Evolutionary conservation across 2,797 vertebrate genomes (phyloP).

Genomic region (Mustela erminea): DNA sequence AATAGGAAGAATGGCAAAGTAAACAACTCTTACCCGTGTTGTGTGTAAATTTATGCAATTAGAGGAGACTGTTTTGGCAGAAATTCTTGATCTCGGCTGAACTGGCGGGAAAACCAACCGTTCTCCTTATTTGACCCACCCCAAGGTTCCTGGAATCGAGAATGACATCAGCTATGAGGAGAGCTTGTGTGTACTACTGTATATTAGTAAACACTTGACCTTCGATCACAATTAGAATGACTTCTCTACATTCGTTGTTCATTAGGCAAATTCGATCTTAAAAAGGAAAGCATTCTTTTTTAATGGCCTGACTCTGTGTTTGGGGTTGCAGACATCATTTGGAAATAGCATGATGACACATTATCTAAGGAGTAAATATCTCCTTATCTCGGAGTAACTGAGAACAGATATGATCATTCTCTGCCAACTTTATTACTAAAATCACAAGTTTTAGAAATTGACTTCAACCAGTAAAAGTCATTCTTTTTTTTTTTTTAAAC

Average conservation of each 20-base stretch:
- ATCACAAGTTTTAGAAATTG: neutral
- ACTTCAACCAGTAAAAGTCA: neutral
- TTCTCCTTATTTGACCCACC: neutral
- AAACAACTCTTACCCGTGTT: neutral
- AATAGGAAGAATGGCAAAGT: neutral
- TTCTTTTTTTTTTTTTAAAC: neutral
- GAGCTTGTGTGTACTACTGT: neutral
- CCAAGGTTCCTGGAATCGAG: neutral
- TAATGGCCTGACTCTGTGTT: neutral
- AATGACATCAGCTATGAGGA: conserved; percentile 1
- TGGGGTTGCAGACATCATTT: neutral
- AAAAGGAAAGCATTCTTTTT: neutral
- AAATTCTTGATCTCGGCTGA: neutral
- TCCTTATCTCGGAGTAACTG: neutral
- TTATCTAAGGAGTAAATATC: neutral
- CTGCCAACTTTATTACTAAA: conserved; percentile 5
- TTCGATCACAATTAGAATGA: neutral
- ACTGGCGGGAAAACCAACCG: neutral
- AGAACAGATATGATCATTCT: neutral
- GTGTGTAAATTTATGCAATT: neutral
- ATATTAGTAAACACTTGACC: neutral
- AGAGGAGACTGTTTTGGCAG: neutral
- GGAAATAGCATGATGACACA: neutral
- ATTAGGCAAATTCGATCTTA: neutral
- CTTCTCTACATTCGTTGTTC: neutral